Evolutionary conservation across 2,888 invertebrate species (phyloP), one percentile per base, ranked within the genome.

Genomic region (Cylindroiulus punctatus): DNA sequence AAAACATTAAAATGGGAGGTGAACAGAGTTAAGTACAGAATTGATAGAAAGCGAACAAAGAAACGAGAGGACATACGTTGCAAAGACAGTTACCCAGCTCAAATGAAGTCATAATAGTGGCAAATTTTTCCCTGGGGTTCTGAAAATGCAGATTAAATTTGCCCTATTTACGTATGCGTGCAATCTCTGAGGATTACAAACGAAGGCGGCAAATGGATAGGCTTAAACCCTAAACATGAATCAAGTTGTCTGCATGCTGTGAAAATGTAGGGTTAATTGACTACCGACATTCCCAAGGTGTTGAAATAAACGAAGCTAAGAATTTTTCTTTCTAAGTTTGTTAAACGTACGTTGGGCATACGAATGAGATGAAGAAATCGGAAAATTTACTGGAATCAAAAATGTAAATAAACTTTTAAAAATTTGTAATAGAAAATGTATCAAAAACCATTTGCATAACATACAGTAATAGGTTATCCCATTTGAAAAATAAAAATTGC

Each of bases 101-200:
- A 65, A 65, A 65, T 65, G 57, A 65, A 65, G 57, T 65, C 57
- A 65, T 65, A 65, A 65, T 65, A 65, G 57, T 22, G 57, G 57
- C 57, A 65, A 65, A 65, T 65, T 65, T 65, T 65, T 65, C 57
- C 57, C 57, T 10, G 12, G 8, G 57, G 57, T 65, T 22, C 57
- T 65, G 57, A 65, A 65, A 65, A 65, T 65, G 57, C 57, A 65
- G 57, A 65, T 65, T 65, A 65, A 65, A 65, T 65, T 65, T 65
- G 57, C 57, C 57, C 57, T 65, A 65, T 65, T 65, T 65, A 65
- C 57, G 22, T 65, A 65, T 65, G 57, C 22, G 57, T 22, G 57
- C 22, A 65, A 65, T 65, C 57, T 65, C 57, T 65, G 10, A 65
- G 57, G 57, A 65, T 65, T 65, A 22, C 22, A 22, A 65, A 65